Percentiles rank a stretch among this genome's conserved stretches.
Evolutionary conservation across 2,797 vertebrate species (phyloP).

Genomic region (Cuculus canorus): DNA sequence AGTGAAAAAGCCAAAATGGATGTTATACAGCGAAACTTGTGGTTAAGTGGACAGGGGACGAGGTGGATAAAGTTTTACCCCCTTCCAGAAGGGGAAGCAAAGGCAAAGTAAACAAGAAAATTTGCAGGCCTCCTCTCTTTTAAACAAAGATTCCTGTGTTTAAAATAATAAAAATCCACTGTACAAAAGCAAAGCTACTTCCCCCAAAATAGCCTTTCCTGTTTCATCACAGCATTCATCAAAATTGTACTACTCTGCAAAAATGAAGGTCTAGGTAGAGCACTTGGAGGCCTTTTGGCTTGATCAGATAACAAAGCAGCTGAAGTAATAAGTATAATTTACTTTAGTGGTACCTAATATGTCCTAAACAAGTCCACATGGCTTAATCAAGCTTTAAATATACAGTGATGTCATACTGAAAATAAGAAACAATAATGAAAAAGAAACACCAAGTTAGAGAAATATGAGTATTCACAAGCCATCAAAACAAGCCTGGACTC

Average conservation of each 20-base stretch:
- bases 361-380: neutral
- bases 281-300: conserved; percentile 2
- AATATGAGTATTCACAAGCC: neutral
- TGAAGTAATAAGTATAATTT: neutral
- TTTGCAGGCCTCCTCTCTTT: conserved; percentile 39
- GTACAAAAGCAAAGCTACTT: conserved; percentile 49
- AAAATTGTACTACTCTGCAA: conserved; percentile 15
- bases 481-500: neutral
- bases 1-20: neutral
- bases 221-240: conserved; percentile 51
- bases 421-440: neutral
- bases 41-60: neutral
- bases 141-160: conserved; percentile 67
- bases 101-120: conserved; percentile 53
- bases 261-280: conserved; percentile 46
- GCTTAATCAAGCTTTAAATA: neutral
- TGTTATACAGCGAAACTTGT: neutral
- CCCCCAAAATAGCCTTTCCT: conserved; percentile 57
- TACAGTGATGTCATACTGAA: neutral
- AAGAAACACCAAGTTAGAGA: neutral
- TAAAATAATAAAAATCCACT: conserved; percentile 64
- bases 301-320: neutral
- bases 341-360: neutral
- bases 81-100: conserved; percentile 40
- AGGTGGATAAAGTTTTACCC: conserved; percentile 5